These are phyloP conservation scores for Terrapene triunguis DNA, from an alignment of 2,113 vertebrate genomes.

Conservation along the genomic window DNA sequence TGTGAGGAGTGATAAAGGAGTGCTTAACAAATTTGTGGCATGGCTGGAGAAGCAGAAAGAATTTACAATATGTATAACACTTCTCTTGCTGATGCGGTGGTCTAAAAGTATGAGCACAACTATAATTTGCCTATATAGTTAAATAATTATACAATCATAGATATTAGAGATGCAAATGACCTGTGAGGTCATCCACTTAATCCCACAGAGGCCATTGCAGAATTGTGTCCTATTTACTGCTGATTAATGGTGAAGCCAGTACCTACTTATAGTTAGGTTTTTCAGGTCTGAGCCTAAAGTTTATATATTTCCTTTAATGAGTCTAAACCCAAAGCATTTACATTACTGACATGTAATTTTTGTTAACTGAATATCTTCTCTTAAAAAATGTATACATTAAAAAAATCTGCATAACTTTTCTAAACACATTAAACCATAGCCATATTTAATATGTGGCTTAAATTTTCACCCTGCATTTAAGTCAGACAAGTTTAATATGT, in stretches of 20 bases:
- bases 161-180: neutral
- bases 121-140: neutral
- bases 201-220: neutral
- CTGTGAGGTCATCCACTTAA: neutral
- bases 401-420: neutral
- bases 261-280: neutral
- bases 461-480: neutral
- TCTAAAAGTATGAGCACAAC: neutral
- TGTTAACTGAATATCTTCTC: neutral
- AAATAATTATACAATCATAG: neutral
- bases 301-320: neutral
- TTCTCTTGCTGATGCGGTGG: neutral
- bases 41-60: neutral
- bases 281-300: neutral
- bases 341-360: neutral
- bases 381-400: neutral
- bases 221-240: neutral
- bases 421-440: neutral
- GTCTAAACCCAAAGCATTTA: neutral
- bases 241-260: neutral
- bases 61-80: neutral
- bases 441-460: neutral
- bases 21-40: neutral
- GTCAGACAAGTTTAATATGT: conserved; percentile 1
- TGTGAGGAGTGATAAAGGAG: neutral